phyloP scores from a whole-genome alignment of 1,140 invertebrate species.

The Drosophila athabasca region DNA sequence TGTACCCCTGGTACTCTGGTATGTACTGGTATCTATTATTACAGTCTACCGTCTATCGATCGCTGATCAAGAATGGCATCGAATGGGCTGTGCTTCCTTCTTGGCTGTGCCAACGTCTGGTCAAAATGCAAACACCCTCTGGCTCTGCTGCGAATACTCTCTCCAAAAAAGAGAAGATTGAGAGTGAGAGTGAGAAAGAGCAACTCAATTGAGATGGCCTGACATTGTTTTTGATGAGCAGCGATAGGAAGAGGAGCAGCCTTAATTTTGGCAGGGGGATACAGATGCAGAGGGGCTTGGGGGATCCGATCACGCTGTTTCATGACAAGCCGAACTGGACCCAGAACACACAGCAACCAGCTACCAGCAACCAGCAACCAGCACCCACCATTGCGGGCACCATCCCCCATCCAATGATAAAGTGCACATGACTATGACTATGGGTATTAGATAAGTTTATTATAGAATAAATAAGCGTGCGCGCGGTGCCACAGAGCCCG shows the following conservation, averaged over 20 bases:
- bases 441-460: conserved; percentile 71
- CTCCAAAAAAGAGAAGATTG: neutral
- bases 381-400: conserved; percentile 14
- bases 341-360: conserved; percentile 6
- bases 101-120: no score
- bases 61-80: no score
- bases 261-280: conserved; percentile 11
- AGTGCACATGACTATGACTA: conserved; percentile 54
- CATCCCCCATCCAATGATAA: conserved; percentile 16
- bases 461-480: conserved; percentile 66
- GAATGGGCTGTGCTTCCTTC: no score
- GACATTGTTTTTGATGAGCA: conserved; percentile 43
- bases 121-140: no score
- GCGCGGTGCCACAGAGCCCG: conserved; percentile 35
- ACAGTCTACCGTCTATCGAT: no score
- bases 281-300: neutral
- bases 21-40: no score
- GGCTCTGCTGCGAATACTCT: no score
- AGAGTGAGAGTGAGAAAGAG: neutral
- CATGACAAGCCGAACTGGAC: conserved; percentile 30
- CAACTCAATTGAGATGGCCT: conserved; percentile 43
- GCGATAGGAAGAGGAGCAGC: neutral
- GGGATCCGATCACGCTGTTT: conserved; percentile 30
- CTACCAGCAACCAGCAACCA: conserved; percentile 5
- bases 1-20: no score